Percentiles rank a stretch among this genome's conserved stretches.
Conservation (phyloP, 2,797 vertebrate genomes). For the Dicrostonyx torquatus region DNA sequence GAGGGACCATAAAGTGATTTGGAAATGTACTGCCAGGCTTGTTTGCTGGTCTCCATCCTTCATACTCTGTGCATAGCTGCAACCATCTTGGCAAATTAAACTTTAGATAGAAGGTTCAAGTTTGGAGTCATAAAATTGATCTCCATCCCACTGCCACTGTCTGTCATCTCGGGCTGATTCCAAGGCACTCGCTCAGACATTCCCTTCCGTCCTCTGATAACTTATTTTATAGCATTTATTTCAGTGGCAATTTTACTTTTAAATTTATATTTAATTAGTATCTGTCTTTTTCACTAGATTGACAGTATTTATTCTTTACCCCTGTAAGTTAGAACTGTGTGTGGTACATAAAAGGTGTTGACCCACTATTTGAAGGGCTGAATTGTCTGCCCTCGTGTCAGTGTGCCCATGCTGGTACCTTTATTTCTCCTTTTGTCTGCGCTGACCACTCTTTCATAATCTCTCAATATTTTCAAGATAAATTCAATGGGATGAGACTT, state of each 20-base stretch:
- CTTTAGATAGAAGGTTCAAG: neutral
- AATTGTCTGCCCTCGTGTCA: neutral
- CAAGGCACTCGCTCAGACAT: neutral
- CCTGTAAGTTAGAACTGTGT: neutral
- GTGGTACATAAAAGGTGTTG: neutral
- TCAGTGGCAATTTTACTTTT: conserved; percentile 6
- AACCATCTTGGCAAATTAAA: neutral
- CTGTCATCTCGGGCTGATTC: neutral
- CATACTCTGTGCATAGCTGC: fast-evolving
- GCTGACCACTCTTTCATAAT: neutral
- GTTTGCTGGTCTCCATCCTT: neutral
- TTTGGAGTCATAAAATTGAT: neutral
- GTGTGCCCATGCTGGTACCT: neutral
- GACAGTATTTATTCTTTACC: neutral
- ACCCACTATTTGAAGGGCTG: neutral
- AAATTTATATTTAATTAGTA: neutral
- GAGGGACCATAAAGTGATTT: neutral
- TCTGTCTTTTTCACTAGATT: neutral
- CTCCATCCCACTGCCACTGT: neutral
- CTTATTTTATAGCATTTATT: neutral
- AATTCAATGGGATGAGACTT: neutral
- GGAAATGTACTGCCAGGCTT: neutral
- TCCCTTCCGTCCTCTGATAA: neutral
- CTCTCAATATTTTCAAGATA: neutral
- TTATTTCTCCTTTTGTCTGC: fast-evolving